These are phyloP conservation scores for Rhingia campestris DNA, from an alignment of 2,888 invertebrate genomes.

Conservation along the genomic window DNA sequence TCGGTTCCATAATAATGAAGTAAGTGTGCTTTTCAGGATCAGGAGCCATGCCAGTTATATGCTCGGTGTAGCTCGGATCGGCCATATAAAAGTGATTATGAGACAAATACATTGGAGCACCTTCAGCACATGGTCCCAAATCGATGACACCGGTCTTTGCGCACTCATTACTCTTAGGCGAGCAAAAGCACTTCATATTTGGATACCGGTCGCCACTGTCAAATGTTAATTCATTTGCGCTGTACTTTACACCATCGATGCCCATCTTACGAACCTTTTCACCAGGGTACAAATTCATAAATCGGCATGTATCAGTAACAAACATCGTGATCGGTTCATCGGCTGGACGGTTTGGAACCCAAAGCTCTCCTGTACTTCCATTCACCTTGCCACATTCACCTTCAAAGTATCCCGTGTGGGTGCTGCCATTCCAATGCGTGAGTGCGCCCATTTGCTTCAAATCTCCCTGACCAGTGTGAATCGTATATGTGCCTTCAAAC, in stretches of 20 bases:
- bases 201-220: constrained; percentile 87
- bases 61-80: constrained; percentile 86
- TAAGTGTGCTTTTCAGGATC: constrained; percentile 86
- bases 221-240: constrained; percentile 86
- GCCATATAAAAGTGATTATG: constrained; percentile 91
- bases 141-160: constrained; percentile 86
- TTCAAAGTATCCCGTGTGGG: constrained; percentile 84
- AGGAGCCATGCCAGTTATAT: constrained; percentile 87
- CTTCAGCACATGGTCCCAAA: constrained; percentile 87
- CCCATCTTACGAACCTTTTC: constrained; percentile 76
- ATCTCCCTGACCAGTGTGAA: constrained; percentile 88
- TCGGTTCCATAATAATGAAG: constrained; percentile 88
- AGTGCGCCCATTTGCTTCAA: constrained; percentile 87
- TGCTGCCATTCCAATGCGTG: constrained; percentile 87
- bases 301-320: constrained; percentile 90
- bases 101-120: constrained; percentile 91
- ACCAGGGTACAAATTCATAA: constrained; percentile 80
- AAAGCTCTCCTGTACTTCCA: constrained; percentile 91
- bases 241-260: constrained; percentile 79
- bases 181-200: constrained; percentile 88
- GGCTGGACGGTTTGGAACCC: constrained; percentile 85
- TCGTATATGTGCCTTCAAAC: constrained; percentile 90
- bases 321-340: constrained; percentile 87
- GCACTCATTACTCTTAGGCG: constrained; percentile 80
- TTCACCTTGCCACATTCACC: constrained; percentile 87